Conservation (phyloP, 2,113 vertebrate species). For the Rhinichthys klamathensis region DNA sequence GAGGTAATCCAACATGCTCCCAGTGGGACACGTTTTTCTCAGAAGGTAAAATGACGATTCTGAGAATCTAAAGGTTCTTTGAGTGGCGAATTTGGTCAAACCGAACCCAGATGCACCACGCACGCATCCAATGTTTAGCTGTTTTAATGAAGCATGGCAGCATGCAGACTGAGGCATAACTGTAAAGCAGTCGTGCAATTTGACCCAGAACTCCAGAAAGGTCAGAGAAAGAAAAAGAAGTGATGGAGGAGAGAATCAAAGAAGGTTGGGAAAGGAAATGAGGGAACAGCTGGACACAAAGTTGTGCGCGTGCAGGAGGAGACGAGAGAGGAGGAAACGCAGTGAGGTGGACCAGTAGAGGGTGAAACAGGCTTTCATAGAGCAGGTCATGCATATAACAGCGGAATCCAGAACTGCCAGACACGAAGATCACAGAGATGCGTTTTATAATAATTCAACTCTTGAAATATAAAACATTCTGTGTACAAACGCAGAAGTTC, state of each 20-base stretch:
- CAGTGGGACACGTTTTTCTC: neutral
- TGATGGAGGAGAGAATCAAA: conserved; percentile 33
- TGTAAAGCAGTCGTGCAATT: conserved; percentile 32
- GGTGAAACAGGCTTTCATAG: conserved; percentile 70
- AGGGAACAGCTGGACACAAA: conserved; percentile 57
- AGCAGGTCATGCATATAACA: conserved; percentile 69
- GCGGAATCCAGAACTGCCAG: conserved; percentile 48
- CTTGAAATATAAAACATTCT: neutral
- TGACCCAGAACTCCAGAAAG: neutral
- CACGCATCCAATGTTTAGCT: conserved; percentile 52
- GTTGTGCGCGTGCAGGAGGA: neutral
- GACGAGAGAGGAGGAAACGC: conserved; percentile 54
- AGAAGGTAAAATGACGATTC: conserved; percentile 8
- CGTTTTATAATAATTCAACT: neutral
- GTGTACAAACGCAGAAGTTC: conserved; percentile 53
- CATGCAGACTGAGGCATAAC: conserved; percentile 21
- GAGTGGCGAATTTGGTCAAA: neutral
- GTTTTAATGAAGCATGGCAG: conserved; percentile 31
- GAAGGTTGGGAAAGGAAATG: conserved; percentile 15
- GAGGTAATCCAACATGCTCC: conserved; percentile 25
- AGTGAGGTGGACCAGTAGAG: conserved; percentile 65
- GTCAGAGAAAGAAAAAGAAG: conserved; percentile 22
- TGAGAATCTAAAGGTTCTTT: neutral
- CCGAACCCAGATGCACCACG: neutral
- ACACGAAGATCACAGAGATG: conserved; percentile 24